Evolutionary conservation across 2,888 invertebrate genomes (phyloP), one percentile per base, ranked within the genome.

Genomic region (Acanthopleura granulata): DNA sequence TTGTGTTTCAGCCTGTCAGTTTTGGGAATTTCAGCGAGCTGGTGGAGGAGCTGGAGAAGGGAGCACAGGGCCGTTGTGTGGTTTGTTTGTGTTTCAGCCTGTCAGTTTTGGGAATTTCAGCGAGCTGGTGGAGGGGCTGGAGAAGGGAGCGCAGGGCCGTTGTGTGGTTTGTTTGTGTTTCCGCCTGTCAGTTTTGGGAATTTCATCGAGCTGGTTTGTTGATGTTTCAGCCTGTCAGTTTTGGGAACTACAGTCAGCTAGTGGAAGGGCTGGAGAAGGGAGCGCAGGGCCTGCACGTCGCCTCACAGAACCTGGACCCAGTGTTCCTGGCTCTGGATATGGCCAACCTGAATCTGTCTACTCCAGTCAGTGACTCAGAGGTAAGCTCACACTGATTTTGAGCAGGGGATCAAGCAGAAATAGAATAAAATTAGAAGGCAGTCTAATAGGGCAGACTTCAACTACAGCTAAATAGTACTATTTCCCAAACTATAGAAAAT

Each of bases 321-420:
- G 66, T 66, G 29, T 66, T 66, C 14, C 66, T 66, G 4, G 1
- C 66, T 66, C 27, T 66, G 22, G 66, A 66, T 14, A 18, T 66
- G 25, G 18, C 66, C 3, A 27, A 22, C 25, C 66, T 66, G 1
- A 22, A 66, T 27, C 66, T 66, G 29, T 66, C 66, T 16, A 6
- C 66, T 6, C 29, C 66, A 16, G 27, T 27, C 29, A 16, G 27
- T 66, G 66, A 66, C 22, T 27, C 66, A 22, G 27, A 22, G 66
- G 66, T 66, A 27, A 27, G 66, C 40, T 9, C 40, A 6, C 9
- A 40, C 4, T 40, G 40, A 3, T 40, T 9, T 40, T 40, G 9
- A 40, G 4, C n/a, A n/a, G n/a, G n/a, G n/a, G n/a, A n/a, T n/a
- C n/a, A n/a, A n/a, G n/a, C n/a, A n/a, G n/a, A n/a, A n/a, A n/a